These are phyloP conservation scores for Pelecanoides urinatrix DNA, from an alignment of 2,113 vertebrate genomes.

Conservation along the genomic window DNA sequence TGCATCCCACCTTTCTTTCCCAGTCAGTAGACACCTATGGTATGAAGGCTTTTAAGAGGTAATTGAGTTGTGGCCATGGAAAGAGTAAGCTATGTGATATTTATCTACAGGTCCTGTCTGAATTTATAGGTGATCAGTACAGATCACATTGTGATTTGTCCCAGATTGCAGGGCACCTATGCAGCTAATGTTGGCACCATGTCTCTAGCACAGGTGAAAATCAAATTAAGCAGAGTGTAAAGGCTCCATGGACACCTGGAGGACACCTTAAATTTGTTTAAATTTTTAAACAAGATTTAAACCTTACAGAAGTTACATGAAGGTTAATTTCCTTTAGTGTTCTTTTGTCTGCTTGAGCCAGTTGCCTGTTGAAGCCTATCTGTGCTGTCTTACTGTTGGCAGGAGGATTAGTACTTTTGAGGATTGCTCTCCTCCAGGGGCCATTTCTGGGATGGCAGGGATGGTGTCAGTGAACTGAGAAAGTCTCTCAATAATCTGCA, in stretches of 20 bases:
- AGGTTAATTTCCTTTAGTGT: neutral
- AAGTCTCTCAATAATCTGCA: neutral
- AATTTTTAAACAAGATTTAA: neutral
- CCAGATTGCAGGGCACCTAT: neutral
- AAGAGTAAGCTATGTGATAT: neutral
- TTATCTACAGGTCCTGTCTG: neutral
- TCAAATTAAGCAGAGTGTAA: neutral
- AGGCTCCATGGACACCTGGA: neutral
- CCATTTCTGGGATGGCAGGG: neutral
- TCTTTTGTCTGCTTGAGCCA: neutral
- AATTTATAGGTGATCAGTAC: neutral
- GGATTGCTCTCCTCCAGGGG: neutral
- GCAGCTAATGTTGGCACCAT: neutral
- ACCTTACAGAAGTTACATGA: neutral
- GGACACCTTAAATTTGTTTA: neutral
- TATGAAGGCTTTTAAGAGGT: neutral
- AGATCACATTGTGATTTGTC: neutral
- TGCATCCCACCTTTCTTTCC: neutral
- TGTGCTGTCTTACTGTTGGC: neutral
- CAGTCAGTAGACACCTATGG: neutral
- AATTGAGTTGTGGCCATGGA: neutral
- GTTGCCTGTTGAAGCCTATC: neutral
- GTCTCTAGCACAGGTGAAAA: neutral
- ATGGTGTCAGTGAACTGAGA: slow-evolving; percentile 1
- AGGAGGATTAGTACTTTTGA: neutral